Percentiles rank a stretch among this genome's conserved stretches.
Conservation (phyloP, 2,888 invertebrate genomes). For the Chalcis sispes region DNA sequence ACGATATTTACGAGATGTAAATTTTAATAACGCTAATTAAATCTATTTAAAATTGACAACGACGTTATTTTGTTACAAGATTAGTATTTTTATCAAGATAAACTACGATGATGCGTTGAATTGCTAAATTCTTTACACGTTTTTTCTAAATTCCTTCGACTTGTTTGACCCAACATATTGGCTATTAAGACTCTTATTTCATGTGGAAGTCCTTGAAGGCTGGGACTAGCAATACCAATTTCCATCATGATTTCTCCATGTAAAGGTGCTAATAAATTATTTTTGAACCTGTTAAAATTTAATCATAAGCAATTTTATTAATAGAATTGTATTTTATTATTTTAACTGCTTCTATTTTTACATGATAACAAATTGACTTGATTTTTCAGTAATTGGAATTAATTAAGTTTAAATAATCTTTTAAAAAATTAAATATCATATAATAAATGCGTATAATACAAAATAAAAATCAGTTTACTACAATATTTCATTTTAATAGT, state of each 20-base stretch:
- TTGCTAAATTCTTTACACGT: slow-evolving; percentile 19
- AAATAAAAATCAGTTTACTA: not conserved
- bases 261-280: slow-evolving; percentile 78
- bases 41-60: not conserved
- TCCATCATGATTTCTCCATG: slow-evolving; percentile 78
- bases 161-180: slow-evolving; percentile 35
- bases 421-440: too few species aligned
- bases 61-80: not conserved
- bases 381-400: too few species aligned
- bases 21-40: not conserved
- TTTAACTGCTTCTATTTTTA: not conserved
- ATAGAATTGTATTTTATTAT: not conserved
- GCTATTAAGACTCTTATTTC: slow-evolving; percentile 68
- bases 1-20: not conserved
- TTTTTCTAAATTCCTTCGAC: slow-evolving; percentile 41
- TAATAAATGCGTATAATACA: too few species aligned
- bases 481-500: not conserved
- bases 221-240: slow-evolving; percentile 71
- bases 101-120: not conserved
- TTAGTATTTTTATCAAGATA: not conserved
- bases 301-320: slow-evolving; percentile 17
- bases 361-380: too few species aligned
- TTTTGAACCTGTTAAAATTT: slow-evolving; percentile 77
- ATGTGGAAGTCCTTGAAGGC: slow-evolving; percentile 73
- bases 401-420: too few species aligned